phyloP scores from a whole-genome alignment of 2,888 invertebrate genomes.

The Eledone cirrhosa region DNA sequence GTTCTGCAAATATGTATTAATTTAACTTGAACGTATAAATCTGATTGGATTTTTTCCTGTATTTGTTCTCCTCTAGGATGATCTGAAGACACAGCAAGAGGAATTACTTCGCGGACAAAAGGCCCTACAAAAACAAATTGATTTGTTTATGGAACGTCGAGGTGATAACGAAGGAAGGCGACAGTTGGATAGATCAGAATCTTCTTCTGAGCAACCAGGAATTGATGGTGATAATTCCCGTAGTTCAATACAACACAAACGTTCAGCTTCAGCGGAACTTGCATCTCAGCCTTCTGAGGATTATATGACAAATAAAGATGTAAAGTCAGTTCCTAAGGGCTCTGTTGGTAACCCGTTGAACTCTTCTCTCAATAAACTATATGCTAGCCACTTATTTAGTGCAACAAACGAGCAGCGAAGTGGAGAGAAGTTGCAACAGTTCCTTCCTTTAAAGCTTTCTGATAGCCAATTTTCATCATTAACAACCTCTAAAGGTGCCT shows the following conservation, averaged over 20 bases:
- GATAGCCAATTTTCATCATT: conserved; percentile 48
- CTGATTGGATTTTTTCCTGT: background rate
- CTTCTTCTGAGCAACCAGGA: background rate
- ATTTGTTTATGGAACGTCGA: conserved; percentile 53
- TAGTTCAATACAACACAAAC: conserved; percentile 43
- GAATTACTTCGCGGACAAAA: conserved; percentile 88
- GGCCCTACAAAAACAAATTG: conserved; percentile 76
- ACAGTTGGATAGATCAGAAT: background rate
- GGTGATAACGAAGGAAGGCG: conserved; percentile 7
- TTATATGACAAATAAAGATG: conserved; percentile 33
- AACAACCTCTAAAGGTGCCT: conserved; percentile 24
- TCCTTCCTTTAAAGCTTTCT: conserved; percentile 88
- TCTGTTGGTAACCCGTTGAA: conserved; percentile 18
- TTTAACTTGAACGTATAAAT: too few relatives aligned
- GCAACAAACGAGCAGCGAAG: conserved; percentile 82
- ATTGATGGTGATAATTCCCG: conserved; percentile 26
- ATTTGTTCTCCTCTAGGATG: conserved; percentile 63
- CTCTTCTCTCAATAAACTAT: too few relatives aligned
- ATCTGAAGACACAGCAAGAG: conserved; percentile 90
- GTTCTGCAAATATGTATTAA: too few relatives aligned
- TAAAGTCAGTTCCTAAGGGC: conserved; percentile 30
- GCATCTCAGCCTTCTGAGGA: conserved; percentile 38
- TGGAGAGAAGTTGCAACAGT: conserved; percentile 79
- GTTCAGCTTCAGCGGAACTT: conserved; percentile 58
- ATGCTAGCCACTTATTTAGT: conserved; percentile 77